Evolutionary conservation across 2,888 invertebrate species (phyloP), one percentile per base, ranked within the genome.

Genomic region (Lypha dubia): DNA sequence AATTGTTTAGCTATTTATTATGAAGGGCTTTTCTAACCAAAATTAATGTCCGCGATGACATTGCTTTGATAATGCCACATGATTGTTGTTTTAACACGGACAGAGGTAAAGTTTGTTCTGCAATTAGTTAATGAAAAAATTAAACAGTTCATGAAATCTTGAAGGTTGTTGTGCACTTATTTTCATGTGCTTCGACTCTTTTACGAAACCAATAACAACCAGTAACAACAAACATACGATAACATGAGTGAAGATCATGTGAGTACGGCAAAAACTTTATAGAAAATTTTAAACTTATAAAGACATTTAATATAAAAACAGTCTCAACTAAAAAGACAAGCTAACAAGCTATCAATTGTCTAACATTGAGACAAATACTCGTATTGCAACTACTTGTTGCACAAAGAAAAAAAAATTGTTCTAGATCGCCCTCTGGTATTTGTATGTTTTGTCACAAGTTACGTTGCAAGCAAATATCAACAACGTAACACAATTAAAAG

Each of bases 401-500:
- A n/a, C 22, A 67, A 38, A 20, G n/a, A n/a, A 35, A 71, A 9
- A 65, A 71, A 15, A 65, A 11, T 51, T 22, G 53, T 70, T 75
- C 62, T 75, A 68, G 53, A 20, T 70, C 70, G 11, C 22, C 8
- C 17, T 22, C 6, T 28, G 28, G n/a, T n/a, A 35, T 17, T 53
- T 75, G 9, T 60, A 3, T 1, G 17, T 56, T 49, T 65, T 73
- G 77, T 79, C 73, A 83, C 83, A 70, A 71, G 74, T 46, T 49
- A 41, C 49, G 22, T 28, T 70, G 7, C 2, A 35, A 32, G 17
- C 13, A 51, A 71, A 77, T 70, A 76, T 65, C 76, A 77, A 60
- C 73, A 68, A 60, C 58, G 67, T 28, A 11, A 77, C n/a, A 70
- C 70, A 79, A 79, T 32, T 46, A 71, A 79, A 79, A 79, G 79